Evolutionary conservation across 2,113 vertebrate genomes (phyloP).

Genomic region (Ptilorrhoa leucosticta): DNA sequence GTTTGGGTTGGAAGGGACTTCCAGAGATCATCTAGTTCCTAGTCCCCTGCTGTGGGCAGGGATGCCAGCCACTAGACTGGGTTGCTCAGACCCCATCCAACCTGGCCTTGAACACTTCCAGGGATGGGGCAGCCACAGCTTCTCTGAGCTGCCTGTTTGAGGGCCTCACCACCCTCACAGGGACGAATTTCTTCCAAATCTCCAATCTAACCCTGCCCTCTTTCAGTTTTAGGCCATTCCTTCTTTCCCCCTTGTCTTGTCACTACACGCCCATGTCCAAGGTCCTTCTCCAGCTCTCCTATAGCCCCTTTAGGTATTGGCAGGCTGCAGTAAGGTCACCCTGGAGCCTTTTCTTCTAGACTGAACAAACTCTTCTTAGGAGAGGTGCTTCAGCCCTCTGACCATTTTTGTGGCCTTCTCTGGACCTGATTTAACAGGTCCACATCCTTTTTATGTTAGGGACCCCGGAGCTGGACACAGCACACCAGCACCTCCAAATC

Average conservation of each 20-base stretch:
- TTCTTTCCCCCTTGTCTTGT: neutral
- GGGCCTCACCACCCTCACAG: neutral
- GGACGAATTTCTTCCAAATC: neutral
- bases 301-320: rapidly evolving
- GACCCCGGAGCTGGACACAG: neutral
- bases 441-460: neutral
- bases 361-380: rapidly evolving
- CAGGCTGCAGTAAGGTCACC: neutral
- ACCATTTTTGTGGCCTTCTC: neutral
- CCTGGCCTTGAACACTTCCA: neutral
- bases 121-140: neutral
- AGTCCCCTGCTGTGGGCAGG: rapidly evolving
- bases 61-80: neutral
- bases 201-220: neutral
- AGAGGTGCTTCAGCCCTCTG: neutral
- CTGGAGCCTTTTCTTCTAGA: rapidly evolving
- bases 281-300: neutral
- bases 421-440: neutral
- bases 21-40: neutral
- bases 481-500: neutral
- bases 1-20: neutral
- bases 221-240: neutral
- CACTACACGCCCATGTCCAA: rapidly evolving
- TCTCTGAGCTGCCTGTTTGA: neutral
- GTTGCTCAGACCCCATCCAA: rapidly evolving